phyloP scores from a whole-genome alignment of 2,113 vertebrate species.

The Passer domesticus region DNA sequence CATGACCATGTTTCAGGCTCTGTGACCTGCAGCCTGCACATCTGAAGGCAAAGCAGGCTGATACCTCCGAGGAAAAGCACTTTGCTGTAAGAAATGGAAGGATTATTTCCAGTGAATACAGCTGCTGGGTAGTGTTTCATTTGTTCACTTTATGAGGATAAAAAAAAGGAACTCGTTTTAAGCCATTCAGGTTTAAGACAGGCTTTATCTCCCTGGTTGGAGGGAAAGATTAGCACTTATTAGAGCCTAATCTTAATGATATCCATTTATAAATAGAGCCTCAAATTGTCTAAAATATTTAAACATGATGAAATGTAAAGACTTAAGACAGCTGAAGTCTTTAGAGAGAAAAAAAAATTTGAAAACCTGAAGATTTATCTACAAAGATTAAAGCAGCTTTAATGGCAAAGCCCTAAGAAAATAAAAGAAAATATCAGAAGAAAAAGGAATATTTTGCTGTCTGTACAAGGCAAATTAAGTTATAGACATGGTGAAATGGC shows the following conservation, averaged over 20 bases:
- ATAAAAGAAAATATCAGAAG: not conserved
- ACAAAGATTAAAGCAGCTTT: constrained; percentile 17
- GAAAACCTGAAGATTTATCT: not conserved
- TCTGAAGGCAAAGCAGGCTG: not conserved
- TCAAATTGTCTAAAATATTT: constrained; percentile 48
- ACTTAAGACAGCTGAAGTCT: constrained; percentile 5
- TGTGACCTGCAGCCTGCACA: not conserved
- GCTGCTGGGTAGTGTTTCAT: constrained; percentile 28
- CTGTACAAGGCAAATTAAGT: constrained; percentile 16
- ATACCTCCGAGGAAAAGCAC: not conserved
- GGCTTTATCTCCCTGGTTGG: constrained; percentile 19
- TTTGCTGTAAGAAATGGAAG: constrained; percentile 16
- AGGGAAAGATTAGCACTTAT: constrained; percentile 47
- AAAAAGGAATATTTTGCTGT: not conserved
- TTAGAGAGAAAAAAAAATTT: not conserved
- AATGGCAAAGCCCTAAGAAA: not conserved
- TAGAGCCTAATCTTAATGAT: constrained; percentile 49
- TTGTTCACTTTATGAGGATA: constrained; percentile 29
- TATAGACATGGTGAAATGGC: not conserved
- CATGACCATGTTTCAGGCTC: not conserved
- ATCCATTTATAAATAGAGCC: constrained; percentile 52
- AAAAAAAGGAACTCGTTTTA: constrained; percentile 26
- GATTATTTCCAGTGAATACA: constrained; percentile 39
- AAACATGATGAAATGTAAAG: not conserved
- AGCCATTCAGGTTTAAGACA: constrained; percentile 12